Evolutionary conservation across 2,888 invertebrate genomes (phyloP).

Genomic region (Dasysyrphus albostriatus): DNA sequence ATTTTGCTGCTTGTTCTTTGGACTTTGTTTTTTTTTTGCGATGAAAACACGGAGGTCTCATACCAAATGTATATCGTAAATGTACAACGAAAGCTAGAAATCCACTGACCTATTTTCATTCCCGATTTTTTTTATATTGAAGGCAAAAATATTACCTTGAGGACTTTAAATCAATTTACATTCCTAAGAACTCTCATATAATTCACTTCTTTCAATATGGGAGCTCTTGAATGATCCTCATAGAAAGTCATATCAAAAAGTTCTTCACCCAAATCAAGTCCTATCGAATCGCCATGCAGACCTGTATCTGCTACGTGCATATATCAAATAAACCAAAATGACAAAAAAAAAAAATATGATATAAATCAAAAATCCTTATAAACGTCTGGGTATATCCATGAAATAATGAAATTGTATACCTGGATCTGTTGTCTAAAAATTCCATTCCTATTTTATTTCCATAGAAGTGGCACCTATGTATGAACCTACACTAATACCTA

Average conservation of each 20-base stretch:
- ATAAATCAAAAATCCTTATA: slow-evolving; percentile 60
- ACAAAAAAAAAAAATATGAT: neutral
- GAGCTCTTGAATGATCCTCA: neutral
- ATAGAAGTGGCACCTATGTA: neutral
- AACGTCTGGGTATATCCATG: slow-evolving; percentile 6
- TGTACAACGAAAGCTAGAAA: too few relatives aligned
- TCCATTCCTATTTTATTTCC: slow-evolving; percentile 21
- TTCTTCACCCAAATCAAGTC: neutral
- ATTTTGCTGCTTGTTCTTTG: too few relatives aligned
- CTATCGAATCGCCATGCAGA: neutral
- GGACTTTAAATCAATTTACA: neutral
- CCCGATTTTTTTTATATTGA: neutral
- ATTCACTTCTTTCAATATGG: neutral
- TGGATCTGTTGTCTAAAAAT: slow-evolving; percentile 37
- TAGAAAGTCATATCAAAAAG: slow-evolving; percentile 8
- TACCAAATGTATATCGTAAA: too few relatives aligned
- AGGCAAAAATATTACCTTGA: neutral
- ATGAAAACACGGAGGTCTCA: too few relatives aligned
- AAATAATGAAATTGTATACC: slow-evolving; percentile 36
- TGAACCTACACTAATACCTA: too few relatives aligned
- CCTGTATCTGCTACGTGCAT: neutral
- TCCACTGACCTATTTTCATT: too few relatives aligned
- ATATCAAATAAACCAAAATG: neutral
- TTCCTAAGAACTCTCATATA: neutral
- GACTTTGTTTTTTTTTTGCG: too few relatives aligned